phyloP scores from a whole-genome alignment of 2,888 invertebrate genomes.

The Lasiommata megera region DNA sequence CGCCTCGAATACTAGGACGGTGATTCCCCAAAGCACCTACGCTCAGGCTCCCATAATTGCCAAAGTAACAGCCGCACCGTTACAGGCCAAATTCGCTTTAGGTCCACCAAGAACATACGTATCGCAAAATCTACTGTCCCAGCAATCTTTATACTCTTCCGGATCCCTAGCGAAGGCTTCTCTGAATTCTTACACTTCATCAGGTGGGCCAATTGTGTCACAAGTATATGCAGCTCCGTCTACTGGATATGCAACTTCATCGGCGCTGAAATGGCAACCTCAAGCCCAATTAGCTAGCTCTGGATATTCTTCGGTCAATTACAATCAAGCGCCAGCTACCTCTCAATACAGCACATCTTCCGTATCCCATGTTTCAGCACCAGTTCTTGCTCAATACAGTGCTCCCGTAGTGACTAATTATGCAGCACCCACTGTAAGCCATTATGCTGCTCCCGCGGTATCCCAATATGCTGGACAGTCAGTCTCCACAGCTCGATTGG shows the following conservation, averaged over 20 bases:
- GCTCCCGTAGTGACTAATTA: slow-evolving; percentile 40
- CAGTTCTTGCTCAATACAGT: slow-evolving; percentile 38
- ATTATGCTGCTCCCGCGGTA: slow-evolving; percentile 35
- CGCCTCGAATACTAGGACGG: slow-evolving; percentile 49
- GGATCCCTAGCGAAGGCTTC: slow-evolving; percentile 69
- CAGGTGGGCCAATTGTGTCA: slow-evolving; percentile 69
- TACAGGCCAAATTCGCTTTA: slow-evolving; percentile 60
- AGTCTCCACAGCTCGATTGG: background rate
- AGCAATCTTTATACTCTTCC: slow-evolving; percentile 49
- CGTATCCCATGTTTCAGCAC: slow-evolving; percentile 39
- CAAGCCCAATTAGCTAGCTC: slow-evolving; percentile 21
- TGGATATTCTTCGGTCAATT: slow-evolving; percentile 39
- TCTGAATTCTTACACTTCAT: slow-evolving; percentile 58
- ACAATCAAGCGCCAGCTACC: slow-evolving; percentile 32
- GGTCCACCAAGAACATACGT: slow-evolving; percentile 58
- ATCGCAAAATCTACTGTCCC: slow-evolving; percentile 58
- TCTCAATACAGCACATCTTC: slow-evolving; percentile 34
- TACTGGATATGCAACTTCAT: slow-evolving; percentile 61
- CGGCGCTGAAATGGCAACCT: slow-evolving; percentile 53
- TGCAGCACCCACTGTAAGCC: slow-evolving; percentile 28
- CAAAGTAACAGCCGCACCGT: slow-evolving; percentile 72
- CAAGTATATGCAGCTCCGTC: slow-evolving; percentile 68
- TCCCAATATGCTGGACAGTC: slow-evolving; percentile 38
- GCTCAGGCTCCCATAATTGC: slow-evolving; percentile 78
- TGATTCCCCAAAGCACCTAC: slow-evolving; percentile 67